A percentile compares a stretch with the other conserved stretches of the same genome.
Conservation (phyloP, 2,113 vertebrate genomes). For the Phyllopteryx taeniolatus region DNA sequence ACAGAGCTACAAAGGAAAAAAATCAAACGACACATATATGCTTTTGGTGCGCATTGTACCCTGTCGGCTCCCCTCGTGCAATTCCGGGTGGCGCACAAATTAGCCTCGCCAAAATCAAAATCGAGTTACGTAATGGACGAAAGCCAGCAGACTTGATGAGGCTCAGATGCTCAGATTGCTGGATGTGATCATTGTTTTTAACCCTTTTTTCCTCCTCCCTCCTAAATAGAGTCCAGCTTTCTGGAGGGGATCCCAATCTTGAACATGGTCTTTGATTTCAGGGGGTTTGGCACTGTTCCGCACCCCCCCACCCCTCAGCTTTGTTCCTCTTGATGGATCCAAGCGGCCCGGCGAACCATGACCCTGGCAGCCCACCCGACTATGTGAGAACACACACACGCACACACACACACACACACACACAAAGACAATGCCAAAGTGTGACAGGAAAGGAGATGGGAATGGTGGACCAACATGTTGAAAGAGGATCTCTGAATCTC, state of each 20-base stretch:
- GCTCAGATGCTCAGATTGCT: slow-evolving; percentile 29
- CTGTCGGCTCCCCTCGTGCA: slow-evolving; percentile 55
- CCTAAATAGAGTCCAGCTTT: slow-evolving; percentile 53
- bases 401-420: slow-evolving; percentile 51
- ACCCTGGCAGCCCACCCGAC: slow-evolving; percentile 74
- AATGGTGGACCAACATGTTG: slow-evolving; percentile 37
- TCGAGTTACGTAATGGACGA: slow-evolving; percentile 87
- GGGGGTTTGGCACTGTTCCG: slow-evolving; percentile 59
- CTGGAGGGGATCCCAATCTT: slow-evolving; percentile 71
- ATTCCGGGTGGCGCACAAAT: slow-evolving; percentile 89
- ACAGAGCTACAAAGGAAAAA: slow-evolving; percentile 51
- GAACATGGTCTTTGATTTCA: slow-evolving; percentile 77
- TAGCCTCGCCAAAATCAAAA: slow-evolving; percentile 76
- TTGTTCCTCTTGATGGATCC: slow-evolving; percentile 76
- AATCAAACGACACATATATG: slow-evolving; percentile 63
- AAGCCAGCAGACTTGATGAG: slow-evolving; percentile 84
- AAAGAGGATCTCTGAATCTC: slow-evolving; percentile 68
- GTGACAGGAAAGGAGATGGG: slow-evolving; percentile 29
- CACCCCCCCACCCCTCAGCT: slow-evolving; percentile 55
- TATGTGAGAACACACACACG: slow-evolving; percentile 54
- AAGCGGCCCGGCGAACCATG: slow-evolving; percentile 67
- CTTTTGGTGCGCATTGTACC: slow-evolving; percentile 50
- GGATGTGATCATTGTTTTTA: slow-evolving; percentile 63
- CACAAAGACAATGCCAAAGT: slow-evolving; percentile 45
- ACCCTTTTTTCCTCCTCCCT: slow-evolving; percentile 40